These are phyloP conservation scores for Lophura nycthemera DNA, from an alignment of 2,113 vertebrate species.

Conservation along the genomic window DNA sequence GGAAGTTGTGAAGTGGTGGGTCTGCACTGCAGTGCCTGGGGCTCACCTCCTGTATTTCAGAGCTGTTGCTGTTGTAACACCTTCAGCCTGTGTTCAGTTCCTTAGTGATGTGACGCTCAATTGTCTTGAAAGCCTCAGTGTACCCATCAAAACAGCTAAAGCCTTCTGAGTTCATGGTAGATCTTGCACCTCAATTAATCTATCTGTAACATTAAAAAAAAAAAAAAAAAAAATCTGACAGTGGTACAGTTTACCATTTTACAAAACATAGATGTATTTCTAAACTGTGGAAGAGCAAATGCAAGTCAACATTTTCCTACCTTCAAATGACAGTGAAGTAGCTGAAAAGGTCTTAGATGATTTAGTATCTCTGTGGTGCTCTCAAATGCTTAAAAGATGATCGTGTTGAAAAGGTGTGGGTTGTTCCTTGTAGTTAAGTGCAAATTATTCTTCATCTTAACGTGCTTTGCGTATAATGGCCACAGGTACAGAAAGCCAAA, in stretches of 20 bases:
- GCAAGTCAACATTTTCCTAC: neutral
- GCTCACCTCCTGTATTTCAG: neutral
- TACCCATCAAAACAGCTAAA: neutral
- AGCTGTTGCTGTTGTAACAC: neutral
- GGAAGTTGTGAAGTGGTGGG: neutral
- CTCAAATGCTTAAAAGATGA: neutral
- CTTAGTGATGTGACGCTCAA: rapidly evolving
- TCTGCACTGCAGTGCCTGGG: rapidly evolving
- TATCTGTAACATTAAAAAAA: neutral
- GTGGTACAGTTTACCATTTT: neutral
- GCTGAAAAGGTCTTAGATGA: neutral
- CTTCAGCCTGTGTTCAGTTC: neutral
- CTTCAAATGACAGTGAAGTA: neutral
- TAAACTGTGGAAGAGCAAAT: neutral
- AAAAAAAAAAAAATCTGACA: neutral
- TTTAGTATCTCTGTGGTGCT: neutral
- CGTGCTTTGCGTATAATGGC: neutral
- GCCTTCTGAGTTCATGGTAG: neutral
- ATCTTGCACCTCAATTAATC: neutral
- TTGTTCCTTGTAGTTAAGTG: neutral
- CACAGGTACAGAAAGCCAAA: neutral
- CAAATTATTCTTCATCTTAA: neutral
- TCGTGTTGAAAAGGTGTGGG: neutral
- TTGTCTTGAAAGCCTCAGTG: neutral
- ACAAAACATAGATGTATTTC: neutral